Conservation (phyloP, 1,140 invertebrate species). For the Saccostrea echinata region DNA sequence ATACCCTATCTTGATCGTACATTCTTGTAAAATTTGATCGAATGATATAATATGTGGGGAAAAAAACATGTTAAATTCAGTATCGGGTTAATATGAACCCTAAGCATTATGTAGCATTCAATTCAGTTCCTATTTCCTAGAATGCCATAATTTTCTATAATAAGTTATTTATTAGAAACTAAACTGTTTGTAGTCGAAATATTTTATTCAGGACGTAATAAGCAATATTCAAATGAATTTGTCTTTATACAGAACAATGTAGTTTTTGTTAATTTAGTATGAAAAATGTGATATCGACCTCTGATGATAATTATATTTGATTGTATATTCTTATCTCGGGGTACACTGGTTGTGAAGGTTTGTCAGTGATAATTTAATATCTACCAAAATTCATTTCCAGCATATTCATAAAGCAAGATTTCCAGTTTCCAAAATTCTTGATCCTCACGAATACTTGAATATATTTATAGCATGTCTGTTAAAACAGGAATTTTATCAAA, state of each 20-base stretch:
- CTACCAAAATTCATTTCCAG: constrained; percentile 3
- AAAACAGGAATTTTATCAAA: not conserved
- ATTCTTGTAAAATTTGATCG: no score
- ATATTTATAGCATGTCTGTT: not conserved
- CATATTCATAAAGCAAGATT: constrained; percentile 12
- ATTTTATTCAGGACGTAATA: not conserved
- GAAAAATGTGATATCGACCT: not conserved
- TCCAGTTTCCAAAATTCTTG: not conserved
- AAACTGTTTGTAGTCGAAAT: not conserved
- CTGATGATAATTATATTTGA: not conserved
- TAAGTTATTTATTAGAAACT: not conserved
- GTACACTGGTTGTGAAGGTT: constrained; percentile 22
- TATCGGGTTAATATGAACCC: no score
- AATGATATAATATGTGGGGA: no score
- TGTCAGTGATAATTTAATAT: not conserved
- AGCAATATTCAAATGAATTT: not conserved
- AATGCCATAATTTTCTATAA: not conserved
- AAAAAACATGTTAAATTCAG: no score
- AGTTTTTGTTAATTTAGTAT: not conserved
- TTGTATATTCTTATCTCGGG: not conserved
- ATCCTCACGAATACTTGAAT: not conserved
- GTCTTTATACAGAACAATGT: not conserved
- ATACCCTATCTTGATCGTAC: no score
- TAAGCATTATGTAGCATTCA: no score
- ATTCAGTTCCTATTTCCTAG: no score